These are phyloP conservation scores for Oscheius sp. DNA, from an alignment of 2,888 invertebrate genomes.

Conservation along the genomic window DNA sequence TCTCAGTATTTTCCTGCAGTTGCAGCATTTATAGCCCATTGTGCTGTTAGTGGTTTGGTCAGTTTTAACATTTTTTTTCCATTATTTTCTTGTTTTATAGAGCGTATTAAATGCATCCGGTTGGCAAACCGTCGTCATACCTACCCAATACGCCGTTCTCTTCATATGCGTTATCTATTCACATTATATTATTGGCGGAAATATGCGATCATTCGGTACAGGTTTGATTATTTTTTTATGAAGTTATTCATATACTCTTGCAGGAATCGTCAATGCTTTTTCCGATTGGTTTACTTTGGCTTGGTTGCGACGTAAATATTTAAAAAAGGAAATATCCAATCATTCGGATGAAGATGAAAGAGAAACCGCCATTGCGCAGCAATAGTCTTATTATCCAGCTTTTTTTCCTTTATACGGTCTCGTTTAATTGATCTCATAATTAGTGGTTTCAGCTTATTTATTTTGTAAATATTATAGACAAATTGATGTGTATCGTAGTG, in stretches of 20 bases:
- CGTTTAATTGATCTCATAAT: neutral
- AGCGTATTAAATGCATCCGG: constrained; percentile 43
- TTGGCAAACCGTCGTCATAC: constrained; percentile 41
- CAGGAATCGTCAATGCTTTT: constrained; percentile 16
- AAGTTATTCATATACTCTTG: neutral
- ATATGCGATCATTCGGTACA: constrained; percentile 36
- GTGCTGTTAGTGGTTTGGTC: constrained; percentile 45
- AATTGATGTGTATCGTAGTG: neutral
- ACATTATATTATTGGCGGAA: constrained; percentile 54
- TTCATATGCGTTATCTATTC: constrained; percentile 52
- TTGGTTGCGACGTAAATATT: constrained; percentile 5
- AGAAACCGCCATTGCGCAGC: neutral
- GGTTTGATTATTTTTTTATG: constrained; percentile 10
- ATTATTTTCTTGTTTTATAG: constrained; percentile 33
- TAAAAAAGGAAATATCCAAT: neutral
- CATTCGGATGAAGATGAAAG: neutral
- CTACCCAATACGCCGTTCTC: constrained; percentile 50
- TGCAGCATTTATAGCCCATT: constrained; percentile 48
- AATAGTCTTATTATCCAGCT: neutral
- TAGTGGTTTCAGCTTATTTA: neutral
- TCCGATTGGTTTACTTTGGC: constrained; percentile 30
- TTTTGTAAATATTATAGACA: too few species aligned
- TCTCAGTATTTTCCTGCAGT: constrained; percentile 45
- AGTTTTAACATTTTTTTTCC: constrained; percentile 10
- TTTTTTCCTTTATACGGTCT: neutral